Evolutionary conservation across 2,888 invertebrate species (phyloP).

Genomic region (Megalurothrips usitatus): DNA sequence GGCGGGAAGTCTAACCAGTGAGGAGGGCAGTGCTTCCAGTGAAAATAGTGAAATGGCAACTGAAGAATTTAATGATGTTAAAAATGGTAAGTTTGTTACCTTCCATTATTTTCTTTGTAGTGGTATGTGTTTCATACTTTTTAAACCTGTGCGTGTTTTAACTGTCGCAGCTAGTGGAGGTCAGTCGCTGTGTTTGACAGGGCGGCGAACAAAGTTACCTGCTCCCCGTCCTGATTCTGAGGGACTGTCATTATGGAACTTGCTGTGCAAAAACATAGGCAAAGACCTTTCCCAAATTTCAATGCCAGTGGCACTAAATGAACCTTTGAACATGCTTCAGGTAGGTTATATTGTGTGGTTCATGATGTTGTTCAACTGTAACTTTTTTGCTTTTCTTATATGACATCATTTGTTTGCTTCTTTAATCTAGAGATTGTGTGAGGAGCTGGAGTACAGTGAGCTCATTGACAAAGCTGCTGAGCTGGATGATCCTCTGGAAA

Average conservation of each 20-base stretch:
- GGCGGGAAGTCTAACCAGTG: conserved; percentile 62
- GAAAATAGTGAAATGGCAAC: conserved; percentile 59
- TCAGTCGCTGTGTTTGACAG: conserved; percentile 43
- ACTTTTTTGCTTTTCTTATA: conserved; percentile 31
- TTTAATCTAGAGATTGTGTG: conserved; percentile 63
- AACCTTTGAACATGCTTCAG: conserved; percentile 76
- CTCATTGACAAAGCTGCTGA: conserved; percentile 70
- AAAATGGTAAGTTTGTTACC: conserved; percentile 41
- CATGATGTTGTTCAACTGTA: background rate
- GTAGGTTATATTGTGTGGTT: conserved; percentile 43
- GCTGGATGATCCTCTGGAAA: conserved; percentile 60
- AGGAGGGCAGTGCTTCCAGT: conserved; percentile 63
- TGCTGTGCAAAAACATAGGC: conserved; percentile 75
- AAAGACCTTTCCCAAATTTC: conserved; percentile 81
- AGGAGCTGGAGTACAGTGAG: conserved; percentile 78
- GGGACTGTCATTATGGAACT: conserved; percentile 74
- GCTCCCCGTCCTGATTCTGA: conserved; percentile 67
- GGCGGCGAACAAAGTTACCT: conserved; percentile 65
- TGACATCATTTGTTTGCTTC: conserved; percentile 30
- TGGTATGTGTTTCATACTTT: background rate
- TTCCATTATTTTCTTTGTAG: conserved; percentile 17
- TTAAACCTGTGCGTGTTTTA: too few species aligned
- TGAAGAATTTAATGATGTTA: conserved; percentile 47
- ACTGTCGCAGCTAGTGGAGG: background rate
- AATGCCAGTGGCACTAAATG: conserved; percentile 81